A percentile compares a stretch with the other conserved stretches of the same genome.
Conservation (phyloP, 2,113 vertebrate species). For the Takifugu bimaculatus region DNA sequence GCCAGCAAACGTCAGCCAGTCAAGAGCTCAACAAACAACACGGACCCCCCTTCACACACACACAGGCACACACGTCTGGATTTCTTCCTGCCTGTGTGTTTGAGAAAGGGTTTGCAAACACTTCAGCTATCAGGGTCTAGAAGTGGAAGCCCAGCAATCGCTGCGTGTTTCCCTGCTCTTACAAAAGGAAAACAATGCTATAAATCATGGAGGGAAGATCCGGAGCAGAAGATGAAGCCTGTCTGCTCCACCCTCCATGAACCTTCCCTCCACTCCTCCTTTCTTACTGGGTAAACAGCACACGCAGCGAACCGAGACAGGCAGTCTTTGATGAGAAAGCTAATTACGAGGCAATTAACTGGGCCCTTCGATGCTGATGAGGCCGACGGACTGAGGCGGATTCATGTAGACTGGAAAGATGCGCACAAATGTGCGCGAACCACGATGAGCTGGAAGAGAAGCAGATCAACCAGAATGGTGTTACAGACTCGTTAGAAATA, state of each 20-base stretch:
- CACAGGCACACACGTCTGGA: too few relatives aligned
- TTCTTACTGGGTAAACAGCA: conserved; percentile 44
- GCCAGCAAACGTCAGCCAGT: not conserved
- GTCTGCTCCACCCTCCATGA: conserved; percentile 24
- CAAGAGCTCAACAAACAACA: conserved; percentile 20
- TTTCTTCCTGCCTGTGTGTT: too few relatives aligned
- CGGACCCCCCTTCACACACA: not conserved
- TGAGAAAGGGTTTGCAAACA: not conserved
- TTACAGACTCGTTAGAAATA: too few relatives aligned
- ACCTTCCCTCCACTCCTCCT: conserved; percentile 7
- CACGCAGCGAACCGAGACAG: conserved; percentile 11
- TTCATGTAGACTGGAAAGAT: not conserved
- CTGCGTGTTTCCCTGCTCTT: conserved; percentile 14
- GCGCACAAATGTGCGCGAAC: not conserved
- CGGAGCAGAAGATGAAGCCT: conserved; percentile 41
- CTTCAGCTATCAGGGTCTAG: conserved; percentile 8
- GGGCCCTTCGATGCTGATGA: conserved; percentile 36
- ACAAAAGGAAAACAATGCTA: conserved; percentile 49
- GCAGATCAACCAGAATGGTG: too few relatives aligned
- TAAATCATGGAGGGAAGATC: conserved; percentile 51
- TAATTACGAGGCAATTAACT: conserved; percentile 62
- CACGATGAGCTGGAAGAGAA: not conserved
- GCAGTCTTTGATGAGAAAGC: conserved; percentile 42
- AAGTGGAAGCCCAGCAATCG: conserved; percentile 6
- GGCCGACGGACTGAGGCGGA: conserved; percentile 13